Percentiles rank a stretch among this genome's conserved stretches.
Conservation (phyloP, 2,113 vertebrate genomes). For the Eptesicus fuscus region DNA sequence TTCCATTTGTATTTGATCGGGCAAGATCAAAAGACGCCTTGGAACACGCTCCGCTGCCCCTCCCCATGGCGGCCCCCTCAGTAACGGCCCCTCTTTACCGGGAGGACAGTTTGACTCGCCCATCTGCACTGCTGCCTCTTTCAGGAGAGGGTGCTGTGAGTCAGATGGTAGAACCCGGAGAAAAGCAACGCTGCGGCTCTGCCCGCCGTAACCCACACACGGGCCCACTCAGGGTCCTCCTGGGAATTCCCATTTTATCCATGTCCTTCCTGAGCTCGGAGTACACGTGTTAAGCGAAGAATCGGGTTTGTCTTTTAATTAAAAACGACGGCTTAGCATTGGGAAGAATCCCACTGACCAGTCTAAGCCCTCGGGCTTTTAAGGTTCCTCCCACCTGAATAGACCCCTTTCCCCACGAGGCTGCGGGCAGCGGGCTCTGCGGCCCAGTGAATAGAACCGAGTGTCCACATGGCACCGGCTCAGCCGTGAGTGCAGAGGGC, state of each 20-base stretch:
- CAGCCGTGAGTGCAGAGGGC: not conserved
- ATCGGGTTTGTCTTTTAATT: constrained; percentile 61
- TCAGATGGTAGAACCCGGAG: not conserved
- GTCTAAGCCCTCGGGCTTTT: constrained; percentile 26
- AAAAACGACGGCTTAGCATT: constrained; percentile 44
- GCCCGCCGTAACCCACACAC: no score
- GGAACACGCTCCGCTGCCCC: no score
- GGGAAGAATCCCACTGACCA: constrained; percentile 2
- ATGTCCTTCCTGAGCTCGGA: not conserved
- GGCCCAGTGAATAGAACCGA: not conserved
- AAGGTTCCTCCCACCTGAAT: not conserved
- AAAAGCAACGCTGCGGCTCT: no score
- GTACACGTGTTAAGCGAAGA: not conserved
- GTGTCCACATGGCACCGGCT: not conserved
- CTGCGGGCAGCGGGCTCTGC: not conserved
- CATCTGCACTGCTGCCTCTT: not conserved
- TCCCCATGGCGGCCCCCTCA: no score
- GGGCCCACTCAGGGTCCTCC: not conserved
- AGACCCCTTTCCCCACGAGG: no score
- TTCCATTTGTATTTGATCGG: not conserved
- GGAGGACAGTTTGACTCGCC: not conserved
- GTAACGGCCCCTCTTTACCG: not conserved
- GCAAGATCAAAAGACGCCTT: not conserved
- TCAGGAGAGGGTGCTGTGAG: not conserved
- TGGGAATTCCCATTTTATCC: not conserved